phyloP scores from a whole-genome alignment of 1,140 invertebrate species.

The Musca vetustissima region DNA sequence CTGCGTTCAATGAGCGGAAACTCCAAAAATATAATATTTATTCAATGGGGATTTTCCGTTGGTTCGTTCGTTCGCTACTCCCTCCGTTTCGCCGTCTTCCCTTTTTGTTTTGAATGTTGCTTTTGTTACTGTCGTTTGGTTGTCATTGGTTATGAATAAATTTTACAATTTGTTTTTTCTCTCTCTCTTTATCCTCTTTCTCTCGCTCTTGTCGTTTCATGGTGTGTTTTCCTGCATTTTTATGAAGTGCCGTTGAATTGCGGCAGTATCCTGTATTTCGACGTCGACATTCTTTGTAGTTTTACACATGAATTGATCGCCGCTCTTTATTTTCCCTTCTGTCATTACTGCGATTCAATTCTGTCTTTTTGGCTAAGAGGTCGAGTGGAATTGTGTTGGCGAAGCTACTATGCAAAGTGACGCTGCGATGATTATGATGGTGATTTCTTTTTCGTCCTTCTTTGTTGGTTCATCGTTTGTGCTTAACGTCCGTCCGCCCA shows the following conservation, averaged over 20 bases:
- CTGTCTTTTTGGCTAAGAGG: too few relatives aligned
- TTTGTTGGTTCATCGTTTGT: not conserved
- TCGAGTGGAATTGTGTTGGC: too few relatives aligned
- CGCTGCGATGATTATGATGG: not conserved
- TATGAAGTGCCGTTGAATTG: too few relatives aligned
- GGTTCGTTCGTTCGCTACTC: not conserved
- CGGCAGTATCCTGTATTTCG: not conserved
- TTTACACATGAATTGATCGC: slow-evolving; percentile 21
- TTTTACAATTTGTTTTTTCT: not conserved
- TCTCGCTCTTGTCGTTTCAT: not conserved
- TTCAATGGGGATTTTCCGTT: not conserved
- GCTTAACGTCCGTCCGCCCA: too few relatives aligned
- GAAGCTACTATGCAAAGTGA: too few relatives aligned
- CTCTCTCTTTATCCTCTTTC: not conserved
- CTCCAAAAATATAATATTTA: not conserved
- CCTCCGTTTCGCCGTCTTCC: too few relatives aligned
- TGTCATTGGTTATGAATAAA: not conserved
- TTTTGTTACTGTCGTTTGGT: not conserved
- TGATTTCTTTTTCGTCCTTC: not conserved
- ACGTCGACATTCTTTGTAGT: slow-evolving; percentile 16
- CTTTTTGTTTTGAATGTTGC: too few relatives aligned
- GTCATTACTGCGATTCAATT: too few relatives aligned
- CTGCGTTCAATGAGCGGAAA: slow-evolving; percentile 22
- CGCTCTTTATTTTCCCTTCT: too few relatives aligned
- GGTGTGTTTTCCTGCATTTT: too few relatives aligned